phyloP scores from a whole-genome alignment of 2,888 invertebrate species.

The Scelioninae gen. 1 region DNA sequence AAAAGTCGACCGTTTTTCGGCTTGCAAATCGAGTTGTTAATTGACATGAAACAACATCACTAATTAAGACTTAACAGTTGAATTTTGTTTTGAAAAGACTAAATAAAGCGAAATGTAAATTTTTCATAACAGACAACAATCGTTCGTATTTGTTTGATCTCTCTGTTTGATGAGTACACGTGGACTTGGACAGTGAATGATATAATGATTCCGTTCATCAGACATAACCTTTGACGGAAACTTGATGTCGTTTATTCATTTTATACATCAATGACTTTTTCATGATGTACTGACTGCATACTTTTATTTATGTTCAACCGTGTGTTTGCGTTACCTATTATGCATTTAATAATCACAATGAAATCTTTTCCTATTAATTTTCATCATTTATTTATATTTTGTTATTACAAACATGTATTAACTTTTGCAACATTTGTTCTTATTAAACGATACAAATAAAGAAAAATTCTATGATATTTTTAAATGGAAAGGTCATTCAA shows the following conservation, averaged over 20 bases:
- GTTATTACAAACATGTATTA: too few relatives aligned
- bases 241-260: conserved; percentile 50
- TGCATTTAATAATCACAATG: conserved; percentile 4
- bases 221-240: conserved; percentile 51
- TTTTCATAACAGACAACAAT: conserved; percentile 36
- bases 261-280: conserved; percentile 46
- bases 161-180: conserved; percentile 30
- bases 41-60: conserved; percentile 10
- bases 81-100: conserved; percentile 17
- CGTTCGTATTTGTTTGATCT: conserved; percentile 36
- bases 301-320: conserved; percentile 19
- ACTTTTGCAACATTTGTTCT: too few relatives aligned
- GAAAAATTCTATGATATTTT: too few relatives aligned
- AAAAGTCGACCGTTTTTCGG: too few relatives aligned
- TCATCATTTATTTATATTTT: too few relatives aligned
- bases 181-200: conserved; percentile 53
- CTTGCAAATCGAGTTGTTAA: conserved; percentile 16
- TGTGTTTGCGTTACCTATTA: too few relatives aligned
- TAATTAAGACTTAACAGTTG: conserved; percentile 39
- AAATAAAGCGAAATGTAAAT: conserved; percentile 29
- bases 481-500: too few relatives aligned
- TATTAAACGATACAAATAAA: too few relatives aligned
- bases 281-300: conserved; percentile 11
- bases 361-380: neutral
- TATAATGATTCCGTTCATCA: conserved; percentile 55